Evolutionary conservation across 2,797 vertebrate genomes (phyloP).

Genomic region (Sebastes iracundus): DNA sequence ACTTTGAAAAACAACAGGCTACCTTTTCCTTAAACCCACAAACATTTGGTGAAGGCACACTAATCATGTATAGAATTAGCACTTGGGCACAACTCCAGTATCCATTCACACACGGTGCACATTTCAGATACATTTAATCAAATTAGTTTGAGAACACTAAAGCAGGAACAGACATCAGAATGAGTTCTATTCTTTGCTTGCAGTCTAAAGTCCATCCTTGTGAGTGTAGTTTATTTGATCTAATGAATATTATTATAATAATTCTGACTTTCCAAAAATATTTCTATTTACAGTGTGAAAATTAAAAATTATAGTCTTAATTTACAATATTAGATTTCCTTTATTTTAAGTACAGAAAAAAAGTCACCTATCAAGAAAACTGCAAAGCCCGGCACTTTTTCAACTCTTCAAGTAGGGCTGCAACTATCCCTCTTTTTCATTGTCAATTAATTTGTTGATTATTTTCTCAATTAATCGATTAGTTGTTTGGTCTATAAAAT

Average conservation of each 20-base stretch:
- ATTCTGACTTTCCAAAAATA: neutral
- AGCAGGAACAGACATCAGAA: neutral
- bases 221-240: slow-evolving; percentile 9
- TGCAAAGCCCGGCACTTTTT: neutral
- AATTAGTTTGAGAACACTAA: slow-evolving; percentile 10
- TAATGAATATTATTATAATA: neutral
- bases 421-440: no score
- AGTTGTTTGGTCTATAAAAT: no score
- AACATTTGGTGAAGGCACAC: slow-evolving; percentile 29
- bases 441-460: no score
- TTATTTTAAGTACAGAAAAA: slow-evolving; percentile 15
- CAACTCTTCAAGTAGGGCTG: neutral
- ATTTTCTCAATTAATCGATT: no score
- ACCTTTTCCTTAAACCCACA: slow-evolving; percentile 4
- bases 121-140: neutral
- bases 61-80: neutral
- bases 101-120: slow-evolving; percentile 18
- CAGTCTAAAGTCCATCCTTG: neutral
- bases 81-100: slow-evolving; percentile 43
- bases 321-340: neutral
- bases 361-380: neutral
- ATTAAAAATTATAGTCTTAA: neutral
- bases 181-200: neutral
- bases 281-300: neutral
- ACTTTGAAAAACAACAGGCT: slow-evolving; percentile 2